Evolutionary conservation across 2,797 vertebrate genomes (phyloP).

Genomic region (Scolopax bukidnonensis): DNA sequence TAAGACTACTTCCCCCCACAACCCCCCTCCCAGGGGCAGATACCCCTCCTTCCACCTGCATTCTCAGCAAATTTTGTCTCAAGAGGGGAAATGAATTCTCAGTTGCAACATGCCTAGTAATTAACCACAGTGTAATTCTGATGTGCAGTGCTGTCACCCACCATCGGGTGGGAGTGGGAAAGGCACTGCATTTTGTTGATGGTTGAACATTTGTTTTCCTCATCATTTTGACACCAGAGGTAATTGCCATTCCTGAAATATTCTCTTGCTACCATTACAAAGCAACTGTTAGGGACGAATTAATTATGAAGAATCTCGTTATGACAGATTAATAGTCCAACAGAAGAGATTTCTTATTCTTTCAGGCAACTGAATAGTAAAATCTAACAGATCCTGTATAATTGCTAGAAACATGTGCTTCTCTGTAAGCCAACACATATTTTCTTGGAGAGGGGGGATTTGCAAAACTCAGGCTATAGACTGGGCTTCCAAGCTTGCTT

Average conservation of each 20-base stretch:
- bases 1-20: not conserved
- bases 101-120: conserved; percentile 41
- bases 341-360: conserved; percentile 65
- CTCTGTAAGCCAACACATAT: not conserved
- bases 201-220: conserved; percentile 70
- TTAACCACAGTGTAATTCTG: conserved; percentile 45
- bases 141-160: conserved; percentile 66
- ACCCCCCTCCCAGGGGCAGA: not conserved
- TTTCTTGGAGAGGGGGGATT: not conserved
- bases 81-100: conserved; percentile 45
- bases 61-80: conserved; percentile 37
- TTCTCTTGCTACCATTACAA: conserved; percentile 58
- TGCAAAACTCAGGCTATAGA: not conserved
- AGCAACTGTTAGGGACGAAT: conserved; percentile 77
- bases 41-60: not conserved
- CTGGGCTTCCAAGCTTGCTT: conserved; percentile 6
- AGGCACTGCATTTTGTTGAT: conserved; percentile 67
- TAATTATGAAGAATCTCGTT: conserved; percentile 77
- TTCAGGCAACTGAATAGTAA: conserved; percentile 53
- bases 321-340: conserved; percentile 75
- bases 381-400: not conserved
- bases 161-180: conserved; percentile 54
- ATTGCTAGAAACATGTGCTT: conserved; percentile 8
- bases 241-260: conserved; percentile 78
- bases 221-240: conserved; percentile 69